Conservation (phyloP, 2,888 invertebrate genomes). For the Chrysomela aeneicollis region DNA sequence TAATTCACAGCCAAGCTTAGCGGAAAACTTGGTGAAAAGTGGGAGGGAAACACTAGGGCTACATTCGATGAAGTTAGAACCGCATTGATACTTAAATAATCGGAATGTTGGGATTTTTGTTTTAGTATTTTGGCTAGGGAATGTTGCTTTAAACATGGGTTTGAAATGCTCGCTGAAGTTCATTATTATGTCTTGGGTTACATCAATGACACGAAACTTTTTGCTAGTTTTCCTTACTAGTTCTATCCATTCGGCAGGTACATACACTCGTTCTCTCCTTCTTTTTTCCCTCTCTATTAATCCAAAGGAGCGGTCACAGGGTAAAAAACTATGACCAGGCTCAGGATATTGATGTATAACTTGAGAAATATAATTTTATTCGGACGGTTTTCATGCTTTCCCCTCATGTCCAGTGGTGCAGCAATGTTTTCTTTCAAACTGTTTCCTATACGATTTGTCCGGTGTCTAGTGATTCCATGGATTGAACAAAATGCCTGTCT, state of each 20-base stretch:
- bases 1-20: not conserved
- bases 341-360: slow-evolving; percentile 24
- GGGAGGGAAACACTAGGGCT: no score
- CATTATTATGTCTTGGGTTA: slow-evolving; percentile 30
- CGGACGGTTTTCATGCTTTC: slow-evolving; percentile 14
- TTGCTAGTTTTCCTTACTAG: slow-evolving; percentile 30
- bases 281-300: slow-evolving; percentile 31
- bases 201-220: slow-evolving; percentile 30
- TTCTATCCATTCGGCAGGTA: no score
- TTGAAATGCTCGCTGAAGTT: slow-evolving; percentile 32
- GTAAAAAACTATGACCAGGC: slow-evolving; percentile 34
- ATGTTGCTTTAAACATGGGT: slow-evolving; percentile 28
- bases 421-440: slow-evolving; percentile 6
- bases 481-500: slow-evolving; percentile 17
- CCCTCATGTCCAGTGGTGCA: slow-evolving; percentile 10
- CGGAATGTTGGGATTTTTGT: slow-evolving; percentile 17
- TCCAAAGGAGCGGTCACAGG: slow-evolving; percentile 32
- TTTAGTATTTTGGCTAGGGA: slow-evolving; percentile 24
- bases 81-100: slow-evolving; percentile 12
- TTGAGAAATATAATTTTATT: slow-evolving; percentile 6
- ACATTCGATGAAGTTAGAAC: slow-evolving; percentile 21
- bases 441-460: slow-evolving; percentile 2
- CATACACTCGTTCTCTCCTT: no score
- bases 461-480: slow-evolving; percentile 17
- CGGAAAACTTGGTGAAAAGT: slow-evolving; percentile 4